Percentiles rank a stretch among this genome's conserved stretches.
Evolutionary conservation across 2,113 vertebrate species (phyloP).

Genomic region (Sus scrofa): T2T-Sscrofa CM000812.6:16235001-16235500

Average conservation of each 20-base stretch:
- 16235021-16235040: background rate
- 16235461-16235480: background rate
- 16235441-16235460: background rate
- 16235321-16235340: background rate
- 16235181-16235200: background rate
- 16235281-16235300: background rate
- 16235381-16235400: background rate
- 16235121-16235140: background rate
- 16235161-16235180: background rate
- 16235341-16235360: background rate
- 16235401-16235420: background rate
- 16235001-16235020: background rate
- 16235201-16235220: background rate
- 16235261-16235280: slow-evolving; percentile 15
- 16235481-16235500: background rate
- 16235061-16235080: background rate
- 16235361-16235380: background rate
- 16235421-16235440: background rate
- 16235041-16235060: background rate
- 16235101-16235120: slow-evolving; percentile 28
- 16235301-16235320: background rate
- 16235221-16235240: background rate
- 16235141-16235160: background rate
- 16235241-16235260: slow-evolving; percentile 9
- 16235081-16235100: background rate